These are phyloP conservation scores for Polietes domitor DNA, from an alignment of 2,888 invertebrate genomes.

Conservation along the genomic window DNA sequence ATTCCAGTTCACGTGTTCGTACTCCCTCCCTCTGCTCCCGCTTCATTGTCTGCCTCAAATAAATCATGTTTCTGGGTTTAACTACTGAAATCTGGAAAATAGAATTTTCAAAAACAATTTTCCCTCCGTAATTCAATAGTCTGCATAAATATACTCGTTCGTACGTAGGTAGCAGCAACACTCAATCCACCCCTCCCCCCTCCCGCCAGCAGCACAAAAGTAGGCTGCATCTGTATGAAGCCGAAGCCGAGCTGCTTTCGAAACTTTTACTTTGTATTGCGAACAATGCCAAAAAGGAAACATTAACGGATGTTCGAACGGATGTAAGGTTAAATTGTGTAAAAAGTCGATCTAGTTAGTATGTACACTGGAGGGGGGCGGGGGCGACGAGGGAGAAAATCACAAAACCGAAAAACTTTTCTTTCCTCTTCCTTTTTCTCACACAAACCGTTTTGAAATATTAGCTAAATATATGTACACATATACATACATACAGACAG, in stretches of 20 bases:
- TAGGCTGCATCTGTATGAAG: slow-evolving; percentile 44
- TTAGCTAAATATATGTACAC: neutral
- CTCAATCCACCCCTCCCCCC: neutral
- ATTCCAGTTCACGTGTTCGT: slow-evolving; percentile 17
- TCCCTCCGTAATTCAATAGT: slow-evolving; percentile 57
- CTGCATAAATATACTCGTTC: neutral
- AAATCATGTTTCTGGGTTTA: neutral
- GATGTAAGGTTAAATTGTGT: slow-evolving; percentile 60
- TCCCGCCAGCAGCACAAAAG: slow-evolving; percentile 24
- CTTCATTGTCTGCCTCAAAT: slow-evolving; percentile 23
- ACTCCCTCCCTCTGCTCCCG: neutral
- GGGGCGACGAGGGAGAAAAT: neutral
- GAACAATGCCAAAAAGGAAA: slow-evolving; percentile 52
- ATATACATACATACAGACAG: too few species aligned
- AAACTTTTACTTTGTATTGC: slow-evolving; percentile 44
- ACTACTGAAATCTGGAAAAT: slow-evolving; percentile 41
- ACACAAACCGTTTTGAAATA: slow-evolving; percentile 24
- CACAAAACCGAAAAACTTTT: slow-evolving; percentile 43
- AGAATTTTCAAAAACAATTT: slow-evolving; percentile 45
- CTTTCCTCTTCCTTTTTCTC: neutral
- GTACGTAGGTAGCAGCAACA: too few species aligned
- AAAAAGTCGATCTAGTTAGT: slow-evolving; percentile 44
- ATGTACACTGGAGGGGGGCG: neutral
- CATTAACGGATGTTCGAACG: slow-evolving; percentile 62
- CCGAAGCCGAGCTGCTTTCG: neutral